Evolutionary conservation across 2,113 vertebrate species (phyloP).

Genomic region (Pongo pygmaeus): DNA sequence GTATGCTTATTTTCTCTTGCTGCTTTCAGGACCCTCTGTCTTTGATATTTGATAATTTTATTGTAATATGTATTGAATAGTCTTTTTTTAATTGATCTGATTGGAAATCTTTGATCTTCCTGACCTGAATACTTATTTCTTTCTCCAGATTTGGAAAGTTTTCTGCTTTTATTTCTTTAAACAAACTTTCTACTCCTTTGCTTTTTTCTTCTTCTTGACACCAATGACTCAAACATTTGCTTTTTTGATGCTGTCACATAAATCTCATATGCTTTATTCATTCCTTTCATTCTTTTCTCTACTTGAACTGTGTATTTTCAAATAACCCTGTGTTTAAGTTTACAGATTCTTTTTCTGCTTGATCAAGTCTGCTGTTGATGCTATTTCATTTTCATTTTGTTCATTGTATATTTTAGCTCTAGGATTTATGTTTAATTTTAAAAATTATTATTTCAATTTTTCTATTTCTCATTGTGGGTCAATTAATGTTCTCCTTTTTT

Average conservation of each 20-base stretch:
- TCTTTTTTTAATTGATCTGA: neutral
- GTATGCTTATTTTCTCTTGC: neutral
- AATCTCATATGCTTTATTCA: neutral
- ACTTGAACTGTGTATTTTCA: neutral
- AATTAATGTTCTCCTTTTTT: neutral
- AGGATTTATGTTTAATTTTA: neutral
- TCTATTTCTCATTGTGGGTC: neutral
- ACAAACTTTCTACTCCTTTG: neutral
- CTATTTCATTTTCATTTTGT: neutral
- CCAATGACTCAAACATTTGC: neutral
- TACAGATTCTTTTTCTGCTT: neutral
- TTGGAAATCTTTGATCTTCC: neutral
- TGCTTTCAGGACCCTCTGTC: neutral
- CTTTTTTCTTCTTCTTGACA: neutral
- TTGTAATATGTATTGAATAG: neutral
- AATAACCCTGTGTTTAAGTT: neutral
- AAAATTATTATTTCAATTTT: neutral
- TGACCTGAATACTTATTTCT: neutral
- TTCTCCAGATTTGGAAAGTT: neutral
- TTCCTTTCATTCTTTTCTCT: neutral
- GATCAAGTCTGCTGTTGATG: neutral
- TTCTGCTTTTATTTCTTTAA: neutral
- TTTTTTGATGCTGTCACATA: neutral
- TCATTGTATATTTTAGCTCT: neutral
- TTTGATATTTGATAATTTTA: neutral